Evolutionary conservation across 2,797 vertebrate genomes (phyloP).

Genomic region (Cirrhinus mrigala): DNA sequence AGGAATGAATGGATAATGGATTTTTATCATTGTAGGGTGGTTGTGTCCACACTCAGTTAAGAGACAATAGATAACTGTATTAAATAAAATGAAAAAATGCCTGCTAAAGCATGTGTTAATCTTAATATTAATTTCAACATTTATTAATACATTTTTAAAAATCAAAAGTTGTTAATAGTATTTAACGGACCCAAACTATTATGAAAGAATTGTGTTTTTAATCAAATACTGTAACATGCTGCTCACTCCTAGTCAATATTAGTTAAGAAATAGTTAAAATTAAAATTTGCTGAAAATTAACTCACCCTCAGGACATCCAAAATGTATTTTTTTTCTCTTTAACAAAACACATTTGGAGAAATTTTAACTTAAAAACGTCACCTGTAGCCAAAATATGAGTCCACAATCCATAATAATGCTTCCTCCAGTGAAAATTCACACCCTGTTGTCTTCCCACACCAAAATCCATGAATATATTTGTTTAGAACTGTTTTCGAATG

Average conservation of each 20-base stretch:
- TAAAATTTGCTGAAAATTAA: neutral
- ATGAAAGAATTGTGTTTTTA: neutral
- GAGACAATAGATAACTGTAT: too few relatives aligned
- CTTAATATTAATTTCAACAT: neutral
- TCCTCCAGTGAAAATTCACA: neutral
- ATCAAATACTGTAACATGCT: neutral
- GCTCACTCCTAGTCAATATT: neutral
- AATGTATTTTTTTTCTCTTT: neutral
- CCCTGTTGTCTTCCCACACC: neutral
- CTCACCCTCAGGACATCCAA: neutral
- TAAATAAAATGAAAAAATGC: too few relatives aligned
- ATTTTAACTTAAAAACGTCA: neutral
- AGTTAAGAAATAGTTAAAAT: neutral
- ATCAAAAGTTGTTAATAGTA: neutral
- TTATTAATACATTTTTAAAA: neutral
- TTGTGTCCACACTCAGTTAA: too few relatives aligned
- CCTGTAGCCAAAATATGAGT: neutral
- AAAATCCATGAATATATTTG: neutral
- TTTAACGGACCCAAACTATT: neutral
- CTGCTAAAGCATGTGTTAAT: neutral
- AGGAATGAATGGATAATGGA: too few relatives aligned
- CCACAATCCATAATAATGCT: neutral
- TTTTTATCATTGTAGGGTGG: too few relatives aligned
- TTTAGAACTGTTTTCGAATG: neutral
- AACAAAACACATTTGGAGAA: neutral